Conservation (phyloP, 2,113 vertebrate genomes). For the Dascyllus trimaculatus region DNA sequence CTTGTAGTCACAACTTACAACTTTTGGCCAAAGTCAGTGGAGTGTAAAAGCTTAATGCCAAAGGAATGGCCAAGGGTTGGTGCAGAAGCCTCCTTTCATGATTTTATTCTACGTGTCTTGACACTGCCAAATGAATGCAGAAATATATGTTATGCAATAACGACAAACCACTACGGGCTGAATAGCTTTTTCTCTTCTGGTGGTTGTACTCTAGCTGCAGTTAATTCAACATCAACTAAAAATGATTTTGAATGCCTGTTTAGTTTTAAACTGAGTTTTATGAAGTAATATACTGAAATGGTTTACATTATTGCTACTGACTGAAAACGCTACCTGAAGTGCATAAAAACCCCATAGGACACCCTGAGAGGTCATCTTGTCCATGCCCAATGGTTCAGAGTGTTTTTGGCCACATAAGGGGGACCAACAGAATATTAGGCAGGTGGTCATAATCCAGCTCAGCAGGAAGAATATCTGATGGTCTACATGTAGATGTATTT, state of each 20-base stretch:
- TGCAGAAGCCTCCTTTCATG: not conserved
- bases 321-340: too few relatives aligned
- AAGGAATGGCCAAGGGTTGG: conserved; percentile 10
- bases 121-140: not conserved
- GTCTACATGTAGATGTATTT: too few relatives aligned
- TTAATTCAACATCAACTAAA: not conserved
- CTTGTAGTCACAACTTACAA: conserved; percentile 43
- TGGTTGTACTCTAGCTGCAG: not conserved
- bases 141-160: not conserved
- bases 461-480: too few relatives aligned
- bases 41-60: conserved; percentile 49
- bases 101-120: not conserved
- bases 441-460: too few relatives aligned
- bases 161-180: not conserved
- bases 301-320: too few relatives aligned
- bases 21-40: conserved; percentile 47
- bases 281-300: too few relatives aligned
- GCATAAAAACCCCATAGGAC: too few relatives aligned
- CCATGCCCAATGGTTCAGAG: too few relatives aligned
- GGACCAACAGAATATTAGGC: too few relatives aligned
- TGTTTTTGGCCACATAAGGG: too few relatives aligned
- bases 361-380: too few relatives aligned
- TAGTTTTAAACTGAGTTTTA: not conserved
- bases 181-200: not conserved
- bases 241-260: not conserved